Conservation (phyloP, 2,113 vertebrate species). For the Spea bombifrons region DNA sequence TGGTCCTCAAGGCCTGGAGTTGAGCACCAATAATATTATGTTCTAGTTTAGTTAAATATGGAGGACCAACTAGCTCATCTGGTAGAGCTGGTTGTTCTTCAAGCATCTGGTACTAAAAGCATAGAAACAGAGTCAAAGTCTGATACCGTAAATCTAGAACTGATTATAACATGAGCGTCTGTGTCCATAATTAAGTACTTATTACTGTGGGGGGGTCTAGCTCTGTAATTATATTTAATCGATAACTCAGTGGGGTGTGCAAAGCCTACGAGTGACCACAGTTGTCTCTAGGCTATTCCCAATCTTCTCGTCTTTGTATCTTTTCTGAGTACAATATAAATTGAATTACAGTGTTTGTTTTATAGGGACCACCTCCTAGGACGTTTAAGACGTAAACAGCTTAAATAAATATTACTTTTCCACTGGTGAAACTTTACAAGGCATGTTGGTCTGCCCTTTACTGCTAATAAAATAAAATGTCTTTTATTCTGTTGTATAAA, state of each 20-base stretch:
- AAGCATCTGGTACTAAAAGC: too few relatives aligned
- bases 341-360: conserved; percentile 16
- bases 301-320: conserved; percentile 24
- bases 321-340: conserved; percentile 30
- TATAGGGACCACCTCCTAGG: conserved; percentile 43
- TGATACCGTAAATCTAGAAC: too few relatives aligned
- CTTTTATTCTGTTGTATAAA: background rate
- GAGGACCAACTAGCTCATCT: too few relatives aligned
- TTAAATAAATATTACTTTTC: conserved; percentile 44
- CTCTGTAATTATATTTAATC: too few relatives aligned
- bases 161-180: too few relatives aligned
- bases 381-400: conserved; percentile 26
- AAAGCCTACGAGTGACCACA: conserved; percentile 6
- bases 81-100: too few relatives aligned
- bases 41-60: too few relatives aligned
- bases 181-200: too few relatives aligned
- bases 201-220: too few relatives aligned
- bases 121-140: too few relatives aligned
- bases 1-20: too few relatives aligned
- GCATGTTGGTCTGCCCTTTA: background rate
- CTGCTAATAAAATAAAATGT: conserved; percentile 12
- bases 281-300: conserved; percentile 9
- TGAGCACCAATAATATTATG: too few relatives aligned
- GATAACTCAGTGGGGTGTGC: background rate
- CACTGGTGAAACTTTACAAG: conserved; percentile 40